Conservation (phyloP, 2,113 vertebrate species). For the Lycaon pictus region DNA sequence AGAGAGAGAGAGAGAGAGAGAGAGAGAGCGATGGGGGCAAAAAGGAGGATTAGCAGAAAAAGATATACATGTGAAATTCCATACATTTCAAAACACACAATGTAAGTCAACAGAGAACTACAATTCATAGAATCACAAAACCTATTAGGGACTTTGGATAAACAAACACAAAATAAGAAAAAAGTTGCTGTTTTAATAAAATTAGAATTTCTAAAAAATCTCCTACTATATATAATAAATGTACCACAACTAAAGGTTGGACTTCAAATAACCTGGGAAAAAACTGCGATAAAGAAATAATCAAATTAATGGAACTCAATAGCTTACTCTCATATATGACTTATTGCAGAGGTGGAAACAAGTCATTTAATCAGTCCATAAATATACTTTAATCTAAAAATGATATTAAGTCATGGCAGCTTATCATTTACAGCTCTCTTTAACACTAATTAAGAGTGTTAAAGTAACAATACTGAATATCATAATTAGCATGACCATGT, state of each 20-base stretch:
- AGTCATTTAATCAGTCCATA: conserved; percentile 48
- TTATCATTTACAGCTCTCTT: conserved; percentile 58
- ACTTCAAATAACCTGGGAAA: conserved; percentile 13
- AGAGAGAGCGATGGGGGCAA: background rate
- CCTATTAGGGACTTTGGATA: background rate
- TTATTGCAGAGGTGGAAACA: conserved; percentile 38
- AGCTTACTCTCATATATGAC: background rate
- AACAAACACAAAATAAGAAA: background rate
- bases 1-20: background rate
- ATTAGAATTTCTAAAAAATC: background rate
- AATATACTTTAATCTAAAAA: conserved; percentile 65
- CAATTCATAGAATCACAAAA: conserved; percentile 42
- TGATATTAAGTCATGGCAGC: conserved; percentile 22
- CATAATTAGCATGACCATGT: conserved; percentile 50
- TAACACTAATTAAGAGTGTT: conserved; percentile 62
- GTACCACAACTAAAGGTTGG: background rate
- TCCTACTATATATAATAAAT: background rate
- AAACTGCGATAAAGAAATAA: conserved; percentile 34
- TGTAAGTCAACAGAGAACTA: background rate
- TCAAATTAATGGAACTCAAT: conserved; percentile 49
- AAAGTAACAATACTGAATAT: conserved; percentile 56
- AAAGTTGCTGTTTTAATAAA: conserved; percentile 34
- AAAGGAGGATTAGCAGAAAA: background rate
- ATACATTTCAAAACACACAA: conserved; percentile 22
- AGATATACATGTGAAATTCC: background rate